Base-by-base conservation (phyloP, 2,797 vertebrate species). In the Australoheros facetus region DNA sequence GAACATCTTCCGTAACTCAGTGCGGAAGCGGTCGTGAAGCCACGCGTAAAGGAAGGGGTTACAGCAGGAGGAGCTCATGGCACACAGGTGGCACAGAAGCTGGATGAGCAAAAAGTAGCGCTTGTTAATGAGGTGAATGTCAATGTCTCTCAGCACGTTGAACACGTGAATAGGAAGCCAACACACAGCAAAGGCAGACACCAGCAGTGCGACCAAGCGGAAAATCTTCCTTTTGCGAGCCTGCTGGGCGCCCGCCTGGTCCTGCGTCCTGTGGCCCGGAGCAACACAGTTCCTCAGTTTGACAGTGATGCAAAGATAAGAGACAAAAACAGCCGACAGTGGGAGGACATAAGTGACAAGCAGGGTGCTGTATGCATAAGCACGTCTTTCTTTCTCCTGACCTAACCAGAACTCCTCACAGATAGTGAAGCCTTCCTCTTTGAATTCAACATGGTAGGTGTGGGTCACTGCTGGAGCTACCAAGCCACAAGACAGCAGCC, bases 151-250 rank as follows among this genome's bases (percentile, higher is more conserved):
- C 89, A 97, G 93, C 48, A 97, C 88, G 26, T 96, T 97, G 91
- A 98, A 98, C 78, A 97, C 94, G 6, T 98, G 96, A 75, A 97
- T 94, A 7, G 97, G 97, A 82, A 98, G 86, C 97, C 97, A 98
- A 80, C 97, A 98, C 78, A 93, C 87, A 0, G 93, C 96, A 16
- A 97, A 97, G 17, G 95, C 96, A 0, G 93, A 92, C 89, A 95
- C 95, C 71, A 97, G 86, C 2, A 96, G 96, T 1, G 97, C 97
- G 4, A 97, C 92, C 85, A 97, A 14, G 72, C 96, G 96, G 54
- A 95, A 86, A 51, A 95, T 97, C 92, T 97, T 97, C 70, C 96
- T 95, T 86, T 95, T 97, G 13, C 94, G 96, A 11, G 94, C 91
- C 90, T 95, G 85, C 13, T 96, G 92, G 81, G 81, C 82, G 13